Evolutionary conservation across 2,113 vertebrate species (phyloP).

Genomic region (Baryphthengus martii): DNA sequence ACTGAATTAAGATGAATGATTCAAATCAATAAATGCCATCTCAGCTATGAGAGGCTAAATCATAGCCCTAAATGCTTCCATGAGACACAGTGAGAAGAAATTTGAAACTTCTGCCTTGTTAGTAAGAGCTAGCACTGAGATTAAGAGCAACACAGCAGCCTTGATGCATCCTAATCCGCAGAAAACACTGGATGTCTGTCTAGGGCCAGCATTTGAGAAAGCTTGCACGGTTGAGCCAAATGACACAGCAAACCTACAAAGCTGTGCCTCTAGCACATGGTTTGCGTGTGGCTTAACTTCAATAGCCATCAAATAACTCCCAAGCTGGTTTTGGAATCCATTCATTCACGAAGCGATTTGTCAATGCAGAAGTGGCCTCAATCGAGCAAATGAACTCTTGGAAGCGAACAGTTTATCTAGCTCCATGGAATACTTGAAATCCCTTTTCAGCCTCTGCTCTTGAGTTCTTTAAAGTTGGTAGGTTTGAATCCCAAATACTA

Average conservation of each 20-base stretch:
- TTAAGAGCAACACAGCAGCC: not conserved
- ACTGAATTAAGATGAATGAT: constrained; percentile 11
- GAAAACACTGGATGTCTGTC: not conserved
- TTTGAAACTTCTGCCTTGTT: not conserved
- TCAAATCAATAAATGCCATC: constrained; percentile 11
- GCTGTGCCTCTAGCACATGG: not conserved
- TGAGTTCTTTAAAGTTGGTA: not conserved
- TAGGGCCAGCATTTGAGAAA: not conserved
- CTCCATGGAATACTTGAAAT: not conserved
- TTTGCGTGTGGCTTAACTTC: not conserved
- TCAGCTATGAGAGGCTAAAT: not conserved
- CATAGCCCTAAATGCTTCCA: not conserved
- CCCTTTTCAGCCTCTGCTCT: not conserved
- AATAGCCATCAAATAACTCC: constrained; percentile 7
- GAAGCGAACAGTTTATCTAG: not conserved
- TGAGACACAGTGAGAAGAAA: not conserved
- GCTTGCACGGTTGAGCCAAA: not conserved
- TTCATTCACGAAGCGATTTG: constrained; percentile 9
- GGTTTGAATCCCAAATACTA: not conserved
- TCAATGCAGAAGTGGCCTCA: not conserved
- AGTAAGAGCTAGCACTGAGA: not conserved
- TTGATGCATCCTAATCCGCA: not conserved
- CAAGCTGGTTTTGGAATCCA: constrained; percentile 11
- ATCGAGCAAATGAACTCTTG: not conserved
- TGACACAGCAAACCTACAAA: constrained; percentile 16